A percentile compares a stretch with the other conserved stretches of the same genome.
Evolutionary conservation across 1,140 invertebrate species (phyloP).

Genomic region (Onthophagus taurus): DNA sequence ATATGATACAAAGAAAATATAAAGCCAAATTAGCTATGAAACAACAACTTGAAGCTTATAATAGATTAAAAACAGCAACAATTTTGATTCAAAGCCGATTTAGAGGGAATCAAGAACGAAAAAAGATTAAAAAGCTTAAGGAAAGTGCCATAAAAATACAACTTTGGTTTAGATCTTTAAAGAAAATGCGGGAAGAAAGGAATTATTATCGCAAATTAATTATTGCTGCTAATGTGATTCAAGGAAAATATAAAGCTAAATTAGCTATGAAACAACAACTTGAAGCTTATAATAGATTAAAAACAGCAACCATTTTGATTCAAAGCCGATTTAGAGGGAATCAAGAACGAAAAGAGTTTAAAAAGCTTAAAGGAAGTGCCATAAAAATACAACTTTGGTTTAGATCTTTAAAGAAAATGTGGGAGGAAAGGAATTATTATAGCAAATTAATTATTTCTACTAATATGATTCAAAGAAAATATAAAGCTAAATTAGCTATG

Average conservation of each 20-base stretch:
- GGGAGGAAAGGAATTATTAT: conserved; percentile 32
- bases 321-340: conserved; percentile 40
- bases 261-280: conserved; percentile 16
- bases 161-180: no score
- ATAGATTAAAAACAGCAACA: conserved; percentile 27
- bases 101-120: no score
- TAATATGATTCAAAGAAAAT: conserved; percentile 30
- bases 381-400: conserved; percentile 41
- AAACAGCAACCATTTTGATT: conserved; percentile 35
- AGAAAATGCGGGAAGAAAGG: conserved; percentile 11
- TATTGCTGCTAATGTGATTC: conserved; percentile 27
- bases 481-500: conserved; percentile 17
- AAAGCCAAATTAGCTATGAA: conserved; percentile 25
- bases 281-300: conserved; percentile 5
- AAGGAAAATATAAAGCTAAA: conserved; percentile 24
- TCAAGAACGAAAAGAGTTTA: conserved; percentile 25
- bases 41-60: conserved; percentile 28
- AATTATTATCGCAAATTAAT: conserved; percentile 27
- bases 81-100: conserved; percentile 31
- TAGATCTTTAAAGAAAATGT: conserved; percentile 34
- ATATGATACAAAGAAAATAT: conserved; percentile 29
- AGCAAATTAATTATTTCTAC: conserved; percentile 27
- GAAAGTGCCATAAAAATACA: no score
- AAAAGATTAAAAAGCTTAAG: conserved; percentile 3
- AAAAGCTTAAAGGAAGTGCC: conserved; percentile 25